Base-by-base conservation (phyloP, 2,888 invertebrate genomes). In the Dynastes grantii region DNA sequence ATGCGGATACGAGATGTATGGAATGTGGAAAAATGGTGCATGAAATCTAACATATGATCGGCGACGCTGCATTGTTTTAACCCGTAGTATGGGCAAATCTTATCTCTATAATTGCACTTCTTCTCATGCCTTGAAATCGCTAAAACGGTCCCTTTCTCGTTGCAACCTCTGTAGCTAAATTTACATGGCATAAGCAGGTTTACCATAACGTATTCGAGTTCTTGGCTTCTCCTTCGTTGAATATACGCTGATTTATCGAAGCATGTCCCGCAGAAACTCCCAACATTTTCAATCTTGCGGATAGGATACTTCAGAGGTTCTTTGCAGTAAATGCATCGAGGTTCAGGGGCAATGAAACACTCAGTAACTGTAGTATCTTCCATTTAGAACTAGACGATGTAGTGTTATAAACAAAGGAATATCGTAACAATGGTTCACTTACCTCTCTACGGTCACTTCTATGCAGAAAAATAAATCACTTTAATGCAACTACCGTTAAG, bases 171-270 rank as follows among this genome's bases (percentile, higher is more conserved):
- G n/a, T 63, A 65, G 8, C 73, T 64, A 22, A 53, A 78, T 65
- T 78, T 78, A 40, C 78, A 78, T 16, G 73, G 73, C 55, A 78
- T 73, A n/a, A 73, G 27, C n/a, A 78, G 37, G 6, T 73, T 73
- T 27, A 78, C 73, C 27, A 63, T 27, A 5, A 75, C 73, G 16
- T 61, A 61, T 75, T 75, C 73, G 49, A 75, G 73, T 11, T 61
- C 61, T 40, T 22, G 55, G 22, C 61, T 61, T 75, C 45, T 61
- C 2, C 29, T 40, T 45, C 45, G 32, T 58, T 6, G 58, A 13
- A 45, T 65, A 40, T 75, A 45, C 13, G 63, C 49, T 0, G 75
- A 65, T 65, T 75, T 78, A 45, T 71, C 64, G 64, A 75, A 73
- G 40, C 78, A 78, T n/a, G 64, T 40, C 45, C 65, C 78, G 16